A percentile compares a stretch with the other conserved stretches of the same genome.
Evolutionary conservation across 1,140 invertebrate genomes (phyloP).

Genomic region (Drosophila truncata): DNA sequence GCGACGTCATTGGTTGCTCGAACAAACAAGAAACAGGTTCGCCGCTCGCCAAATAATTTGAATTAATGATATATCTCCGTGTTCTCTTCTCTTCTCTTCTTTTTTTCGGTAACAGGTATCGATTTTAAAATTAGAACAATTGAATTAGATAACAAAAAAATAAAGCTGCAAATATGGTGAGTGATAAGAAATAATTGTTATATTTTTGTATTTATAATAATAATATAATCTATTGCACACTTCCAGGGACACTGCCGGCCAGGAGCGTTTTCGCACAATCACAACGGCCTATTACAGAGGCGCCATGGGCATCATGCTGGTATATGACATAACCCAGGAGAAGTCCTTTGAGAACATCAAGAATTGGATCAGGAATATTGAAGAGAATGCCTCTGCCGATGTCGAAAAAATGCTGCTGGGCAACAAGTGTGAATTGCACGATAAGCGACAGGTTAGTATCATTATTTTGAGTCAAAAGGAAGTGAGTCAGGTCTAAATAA

Average conservation of each 20-base stretch:
- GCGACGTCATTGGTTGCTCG: conserved; percentile 27
- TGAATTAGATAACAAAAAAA: conserved; percentile 98
- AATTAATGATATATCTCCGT: conserved; percentile 55
- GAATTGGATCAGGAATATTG: conserved; percentile 99
- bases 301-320: conserved; percentile 99
- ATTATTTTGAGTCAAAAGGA: neutral
- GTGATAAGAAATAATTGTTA: conserved; percentile 1
- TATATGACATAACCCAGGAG: conserved; percentile 99
- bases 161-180: conserved; percentile 99
- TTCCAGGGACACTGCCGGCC: conserved; percentile 96
- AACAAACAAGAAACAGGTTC: conserved; percentile 31
- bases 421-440: conserved; percentile 97
- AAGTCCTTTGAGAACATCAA: conserved; percentile 99
- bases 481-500: neutral
- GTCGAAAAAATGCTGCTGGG: conserved; percentile 98
- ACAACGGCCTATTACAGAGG: conserved; percentile 99
- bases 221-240: conserved; percentile 10
- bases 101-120: conserved; percentile 90
- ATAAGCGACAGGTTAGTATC: conserved; percentile 90
- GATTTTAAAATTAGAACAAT: conserved; percentile 99
- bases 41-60: conserved; percentile 55
- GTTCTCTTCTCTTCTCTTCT: conserved; percentile 32
- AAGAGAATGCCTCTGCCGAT: conserved; percentile 97
- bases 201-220: conserved; percentile 4
- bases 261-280: conserved; percentile 98